Evolutionary conservation across 92 coral and sea anemone species (phyloP).

Genomic region (Metridium senile): DNA sequence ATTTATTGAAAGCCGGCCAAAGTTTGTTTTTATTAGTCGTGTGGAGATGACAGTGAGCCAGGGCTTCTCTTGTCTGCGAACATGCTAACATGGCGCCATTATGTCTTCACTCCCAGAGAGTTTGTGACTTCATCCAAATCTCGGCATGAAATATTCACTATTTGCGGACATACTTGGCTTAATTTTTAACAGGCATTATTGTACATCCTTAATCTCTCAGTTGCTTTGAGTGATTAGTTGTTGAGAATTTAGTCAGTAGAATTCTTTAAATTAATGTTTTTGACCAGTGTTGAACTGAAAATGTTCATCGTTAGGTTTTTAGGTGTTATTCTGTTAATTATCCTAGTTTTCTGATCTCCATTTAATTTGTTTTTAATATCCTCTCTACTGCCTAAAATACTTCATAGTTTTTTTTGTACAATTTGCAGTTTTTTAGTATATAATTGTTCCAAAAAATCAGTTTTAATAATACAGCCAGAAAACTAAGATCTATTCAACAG

Average conservation of each 20-base stretch:
- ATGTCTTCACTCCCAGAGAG: slow-evolving; percentile 25
- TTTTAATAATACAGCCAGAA: too few relatives aligned
- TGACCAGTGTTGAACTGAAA: too few relatives aligned
- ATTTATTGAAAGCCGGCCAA: slow-evolving; percentile 9
- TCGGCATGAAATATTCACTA: slow-evolving; percentile 1
- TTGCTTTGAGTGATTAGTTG: not conserved
- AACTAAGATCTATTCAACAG: too few relatives aligned
- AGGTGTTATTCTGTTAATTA: too few relatives aligned
- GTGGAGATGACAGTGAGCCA: not conserved
- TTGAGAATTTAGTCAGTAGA: not conserved
- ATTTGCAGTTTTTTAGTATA: too few relatives aligned
- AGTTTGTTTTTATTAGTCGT: not conserved
- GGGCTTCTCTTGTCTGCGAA: not conserved
- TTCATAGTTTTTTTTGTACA: too few relatives aligned
- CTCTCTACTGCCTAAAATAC: too few relatives aligned
- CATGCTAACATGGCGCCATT: slow-evolving; percentile 14
- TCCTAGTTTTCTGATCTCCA: too few relatives aligned
- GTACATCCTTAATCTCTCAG: not conserved
- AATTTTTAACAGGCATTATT: not conserved
- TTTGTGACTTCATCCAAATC: not conserved
- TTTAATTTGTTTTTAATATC: too few relatives aligned
- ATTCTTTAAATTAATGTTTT: too few relatives aligned
- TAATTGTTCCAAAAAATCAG: too few relatives aligned
- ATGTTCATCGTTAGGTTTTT: too few relatives aligned
- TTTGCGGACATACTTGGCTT: not conserved